Base-by-base conservation (phyloP, 2,797 vertebrate genomes). In the Rhabdomys pumilio region DNA sequence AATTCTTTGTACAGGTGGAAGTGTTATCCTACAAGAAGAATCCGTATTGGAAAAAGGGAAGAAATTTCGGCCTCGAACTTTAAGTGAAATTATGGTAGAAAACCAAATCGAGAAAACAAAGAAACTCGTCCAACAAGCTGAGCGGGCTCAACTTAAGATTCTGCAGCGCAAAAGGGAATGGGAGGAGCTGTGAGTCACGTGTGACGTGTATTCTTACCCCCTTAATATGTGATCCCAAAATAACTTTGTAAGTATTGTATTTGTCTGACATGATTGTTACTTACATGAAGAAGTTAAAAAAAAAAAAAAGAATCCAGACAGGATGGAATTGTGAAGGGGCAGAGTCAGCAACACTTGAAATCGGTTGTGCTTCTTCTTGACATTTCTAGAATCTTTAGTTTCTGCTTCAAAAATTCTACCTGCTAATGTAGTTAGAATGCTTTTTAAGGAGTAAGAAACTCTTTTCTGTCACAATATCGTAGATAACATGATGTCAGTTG, bases 181-280 rank as follows among this genome's bases (percentile, higher is more conserved):
- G 99, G 98, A 98, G 0, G 98, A 99, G 93, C 85, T 99, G 99
- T 99, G 98, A 99, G 99, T 99, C 38, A 82, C 61, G 19, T n/a
- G n/a, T 13, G 19, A 69, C 50, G 11, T 47, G 59, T 57, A 31
- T 0, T 59, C 50, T 90, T 92, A 91, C 65, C 44, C 67, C 69
- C 91, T 96, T 77, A 90, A 80, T 24, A 34, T 73, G 8, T 34
- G 41, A 80, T 2, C 55, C 47, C 44, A 41, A 5, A 14, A 12
- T 41, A 53, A 38, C 44, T 26, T 79, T 41, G 50, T 53, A 75
- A 50, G 73, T 9, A 79, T 80, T 80, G 14, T 61, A 55, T 67
- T 84, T 89, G 79, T 91, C 89, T 88, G 31, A 63, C 5, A 59
- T 77, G 63, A 20, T 50, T 26, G 72, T 61, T 76, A 59, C 90